Base-by-base conservation (phyloP, 2,113 vertebrate species). In the Albula goreensis region DNA sequence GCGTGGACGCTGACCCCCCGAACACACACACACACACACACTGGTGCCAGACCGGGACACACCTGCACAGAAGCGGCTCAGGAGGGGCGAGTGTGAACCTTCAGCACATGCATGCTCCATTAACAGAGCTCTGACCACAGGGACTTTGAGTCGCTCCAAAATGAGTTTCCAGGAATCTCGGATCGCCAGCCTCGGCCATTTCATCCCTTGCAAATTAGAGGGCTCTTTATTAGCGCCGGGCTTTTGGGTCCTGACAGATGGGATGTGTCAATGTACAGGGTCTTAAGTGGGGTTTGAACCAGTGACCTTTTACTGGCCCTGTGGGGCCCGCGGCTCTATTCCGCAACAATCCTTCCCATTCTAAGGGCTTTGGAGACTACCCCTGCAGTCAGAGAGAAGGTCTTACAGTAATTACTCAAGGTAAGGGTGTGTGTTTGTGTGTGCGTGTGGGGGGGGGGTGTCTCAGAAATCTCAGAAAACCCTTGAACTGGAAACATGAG, bases 151-250 rank as follows among this genome's bases (percentile, higher is more conserved):
- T 91, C 91, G 89, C 90, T 90, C 93, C 88, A 88, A 41, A 83
- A 87, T 91, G 91, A 92, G 91, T 87, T 91, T 89, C 87, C 85
- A 49, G 74, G 85, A 78, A 89, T 31, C 88, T 87, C 81, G 91
- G 88, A 90, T 91, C 31, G 31, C 31, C 92, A 90, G 87, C 13
- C 81, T 85, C 88, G 85, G 50, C 74, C 92, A 92, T 93, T 92
- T 94, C 92, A 94, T 93, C 91, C 90, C 93, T 92, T 95, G 89
- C 88, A 90, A 93, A 94, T 94, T 93, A 94, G 83, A 89, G 70
- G 84, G 77, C 89, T 85, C 90, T 90, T 94, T 93, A 93, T 93
- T 91, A 92, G 88, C 51, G 89, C 88, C 85, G 50, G 56, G 57
- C 86, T 88, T 41, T 41, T 83, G 53, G 82, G 89, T 87, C 89